Evolutionary conservation across 2,113 vertebrate species (phyloP).

Genomic region (Sinocyclocheilus maitianheensis): DNA sequence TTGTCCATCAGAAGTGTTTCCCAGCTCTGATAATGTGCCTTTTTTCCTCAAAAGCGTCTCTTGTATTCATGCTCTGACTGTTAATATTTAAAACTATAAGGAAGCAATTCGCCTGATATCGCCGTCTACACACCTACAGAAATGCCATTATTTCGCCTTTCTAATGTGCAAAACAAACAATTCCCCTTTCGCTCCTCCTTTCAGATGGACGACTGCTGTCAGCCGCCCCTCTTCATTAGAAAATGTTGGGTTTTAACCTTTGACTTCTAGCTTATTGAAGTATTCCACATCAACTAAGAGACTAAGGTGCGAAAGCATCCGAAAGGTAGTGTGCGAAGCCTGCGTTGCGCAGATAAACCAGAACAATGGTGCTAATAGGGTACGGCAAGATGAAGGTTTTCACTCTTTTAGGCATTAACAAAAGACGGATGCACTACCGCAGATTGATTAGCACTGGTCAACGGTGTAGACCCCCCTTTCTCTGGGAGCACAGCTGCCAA

Average conservation of each 20-base stretch:
- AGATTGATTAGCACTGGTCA: conserved; percentile 74
- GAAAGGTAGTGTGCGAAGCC: conserved; percentile 54
- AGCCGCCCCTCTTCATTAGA: conserved; percentile 52
- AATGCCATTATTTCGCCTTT: conserved; percentile 4
- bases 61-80: conserved; percentile 15
- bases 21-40: neutral
- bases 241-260: conserved; percentile 64
- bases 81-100: conserved; percentile 43
- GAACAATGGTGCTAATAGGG: conserved; percentile 85
- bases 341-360: conserved; percentile 80
- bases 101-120: conserved; percentile 31
- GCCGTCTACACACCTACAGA: conserved; percentile 13
- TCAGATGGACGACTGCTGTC: conserved; percentile 58
- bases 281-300: conserved; percentile 58
- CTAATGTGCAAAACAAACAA: conserved; percentile 9
- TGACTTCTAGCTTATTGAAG: conserved; percentile 51
- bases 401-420: conserved; percentile 71
- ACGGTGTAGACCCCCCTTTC: conserved; percentile 67
- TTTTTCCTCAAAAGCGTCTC: neutral
- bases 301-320: neutral
- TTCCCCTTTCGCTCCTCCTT: neutral
- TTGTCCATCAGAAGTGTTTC: conserved; percentile 1
- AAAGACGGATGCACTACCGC: conserved; percentile 70
- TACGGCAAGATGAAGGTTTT: conserved; percentile 73
- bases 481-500: conserved; percentile 60